These are phyloP conservation scores for Pipa parva DNA, from an alignment of 2,113 vertebrate species.

Conservation along the genomic window DNA sequence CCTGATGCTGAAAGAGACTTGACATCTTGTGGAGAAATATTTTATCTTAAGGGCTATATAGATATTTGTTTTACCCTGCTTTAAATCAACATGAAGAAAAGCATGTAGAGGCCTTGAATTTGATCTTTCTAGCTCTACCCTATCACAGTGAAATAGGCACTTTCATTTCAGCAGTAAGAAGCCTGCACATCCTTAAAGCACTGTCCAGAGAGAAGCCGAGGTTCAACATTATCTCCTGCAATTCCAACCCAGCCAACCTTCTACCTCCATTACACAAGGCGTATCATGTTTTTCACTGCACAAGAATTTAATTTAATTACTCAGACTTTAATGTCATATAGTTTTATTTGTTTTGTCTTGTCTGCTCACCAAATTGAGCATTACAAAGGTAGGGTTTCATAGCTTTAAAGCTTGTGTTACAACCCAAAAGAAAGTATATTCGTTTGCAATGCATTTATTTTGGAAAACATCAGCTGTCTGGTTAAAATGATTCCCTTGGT, in stretches of 20 bases:
- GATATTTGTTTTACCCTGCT: no score
- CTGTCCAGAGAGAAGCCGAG: neutral
- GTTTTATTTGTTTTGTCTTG: slow-evolving; percentile 20
- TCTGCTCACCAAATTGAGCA: slow-evolving; percentile 27
- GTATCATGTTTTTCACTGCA: neutral
- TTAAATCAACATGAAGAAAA: no score
- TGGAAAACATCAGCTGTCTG: slow-evolving; percentile 39
- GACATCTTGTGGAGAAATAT: no score
- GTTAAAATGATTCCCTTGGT: slow-evolving; percentile 36
- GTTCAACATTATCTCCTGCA: neutral
- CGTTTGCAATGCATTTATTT: slow-evolving; percentile 28
- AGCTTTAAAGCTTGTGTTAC: slow-evolving; percentile 14
- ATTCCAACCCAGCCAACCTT: neutral
- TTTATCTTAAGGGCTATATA: no score
- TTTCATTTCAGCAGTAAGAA: neutral
- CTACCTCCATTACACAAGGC: neutral
- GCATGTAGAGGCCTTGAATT: no score
- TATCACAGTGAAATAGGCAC: neutral
- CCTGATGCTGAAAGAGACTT: no score
- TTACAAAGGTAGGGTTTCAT: slow-evolving; percentile 16
- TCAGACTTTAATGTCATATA: slow-evolving; percentile 2
- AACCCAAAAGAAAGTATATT: slow-evolving; percentile 27
- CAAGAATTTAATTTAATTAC: slow-evolving; percentile 10
- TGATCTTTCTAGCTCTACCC: no score
- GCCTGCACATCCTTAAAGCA: neutral